Evolutionary conservation across 2,113 vertebrate species (phyloP), one percentile per base, ranked within the genome.

Genomic region (Nerophis lumbriciformis): DNA sequence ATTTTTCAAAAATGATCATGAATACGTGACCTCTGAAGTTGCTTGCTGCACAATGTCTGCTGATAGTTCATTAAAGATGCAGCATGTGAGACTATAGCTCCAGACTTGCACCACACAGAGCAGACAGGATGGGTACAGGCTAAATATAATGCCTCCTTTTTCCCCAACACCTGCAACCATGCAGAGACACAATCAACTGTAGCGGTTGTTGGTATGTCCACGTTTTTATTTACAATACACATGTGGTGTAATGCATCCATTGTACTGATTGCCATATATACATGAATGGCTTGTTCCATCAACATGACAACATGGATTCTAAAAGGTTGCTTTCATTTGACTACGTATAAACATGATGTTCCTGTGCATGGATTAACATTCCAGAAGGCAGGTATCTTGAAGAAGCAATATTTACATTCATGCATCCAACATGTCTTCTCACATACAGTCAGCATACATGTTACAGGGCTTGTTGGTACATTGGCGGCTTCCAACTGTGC

Each of bases 171-270:
- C 45, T 58, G 52, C 2, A 47, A 48, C 48, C 44, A n/a, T 35
- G 47, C 6, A 51, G 57, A 19, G 81, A 85, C 59, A 83, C 60
- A 81, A 73, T 61, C 68, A 64, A 66, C 59, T 59, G 59, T 61
- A 37, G 63, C 8, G 56, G 77, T 61, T 50, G 61, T 75, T 79
- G 63, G 75, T 91, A 88, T 90, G 88, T 90, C 92, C 82, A 90
- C 88, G 90, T 96, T 96, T 95, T 96, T 95, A 96, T 95, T 96
- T 92, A 94, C 93, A 94, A 93, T 94, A 90, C 87, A 88, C 88
- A 85, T 89, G 92, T 90, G 90, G 86, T 89, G 88, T 77, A 87
- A 88, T 88, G 90, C 87, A 90, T 77, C 88, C 91, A 85, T 85
- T 87, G 87, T 88, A 90, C 86, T 86, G 88, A 89, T 90, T 88